Base-by-base conservation (phyloP, 2,113 vertebrate genomes). In the Anser cygnoides region DNA sequence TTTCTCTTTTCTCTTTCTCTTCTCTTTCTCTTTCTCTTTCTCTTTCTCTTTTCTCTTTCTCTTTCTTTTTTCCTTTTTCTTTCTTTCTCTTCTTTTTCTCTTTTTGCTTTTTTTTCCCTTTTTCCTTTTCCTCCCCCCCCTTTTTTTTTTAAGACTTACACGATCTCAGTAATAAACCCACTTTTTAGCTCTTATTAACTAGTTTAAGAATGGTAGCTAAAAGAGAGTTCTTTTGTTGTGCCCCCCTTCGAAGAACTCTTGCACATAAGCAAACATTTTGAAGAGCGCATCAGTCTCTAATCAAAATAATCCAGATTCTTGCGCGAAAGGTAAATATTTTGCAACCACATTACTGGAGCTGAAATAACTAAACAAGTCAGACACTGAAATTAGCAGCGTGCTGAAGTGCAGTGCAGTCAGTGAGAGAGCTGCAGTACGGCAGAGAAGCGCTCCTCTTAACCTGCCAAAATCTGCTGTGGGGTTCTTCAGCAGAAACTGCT, bases 251-350 rank as follows among this genome's bases (percentile, higher is more conserved):
- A 67, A 59, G 55, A 68, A 68, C 88, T 75, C 58, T 67, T 39
- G 44, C 58, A 49, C 84, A 91, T 94, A 94, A 93, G 74, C 90
- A 92, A 96, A 95, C 90, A 84, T 92, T 95, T 92, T 87, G 93
- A 94, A 78, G 86, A 87, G 88, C 5, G 28, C 95, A 92, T 89
- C 41, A 8, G 79, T 86, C 88, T 93, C 79, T 90, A 93, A 93
- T 94, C 92, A 96, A 97, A 96, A 96, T 93, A 95, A 96, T 80
- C 92, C 92, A 94, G 94, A 96, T 96, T 96, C 90, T 90, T 93
- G 65, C 57, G 90, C 57, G 79, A 96, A 97, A 97, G 96, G 92
- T 94, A 96, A 96, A 97, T 96, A 94, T 95, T 97, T 96, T 96
- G 88, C 75, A 84, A 94, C 75, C 92, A 84, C 88, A 77, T 93